Evolutionary conservation across 2,888 invertebrate species (phyloP).

Genomic region (Ryuthela nishihirai): DNA sequence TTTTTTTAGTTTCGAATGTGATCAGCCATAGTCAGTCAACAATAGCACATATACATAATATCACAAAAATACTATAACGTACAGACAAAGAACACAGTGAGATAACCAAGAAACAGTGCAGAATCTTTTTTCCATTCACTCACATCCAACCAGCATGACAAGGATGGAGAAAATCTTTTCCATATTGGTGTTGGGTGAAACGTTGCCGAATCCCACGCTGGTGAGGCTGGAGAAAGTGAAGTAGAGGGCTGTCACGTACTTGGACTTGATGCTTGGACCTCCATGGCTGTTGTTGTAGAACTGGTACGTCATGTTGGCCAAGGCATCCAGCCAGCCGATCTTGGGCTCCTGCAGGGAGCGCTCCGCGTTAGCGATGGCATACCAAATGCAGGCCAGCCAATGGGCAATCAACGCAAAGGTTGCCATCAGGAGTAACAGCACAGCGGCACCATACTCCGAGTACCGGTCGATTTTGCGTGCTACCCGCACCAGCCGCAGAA

Average conservation of each 20-base stretch:
- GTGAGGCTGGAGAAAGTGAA: slow-evolving; percentile 97
- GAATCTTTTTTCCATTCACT: too few species aligned
- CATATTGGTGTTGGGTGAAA: slow-evolving; percentile 93
- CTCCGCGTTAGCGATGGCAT: slow-evolving; percentile 94
- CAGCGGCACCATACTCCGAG: slow-evolving; percentile 98
- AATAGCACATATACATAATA: too few species aligned
- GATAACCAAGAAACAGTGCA: background rate
- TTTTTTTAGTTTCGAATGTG: too few species aligned
- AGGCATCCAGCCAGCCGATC: slow-evolving; percentile 93
- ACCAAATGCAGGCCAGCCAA: slow-evolving; percentile 99
- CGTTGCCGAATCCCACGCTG: slow-evolving; percentile 93
- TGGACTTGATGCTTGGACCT: slow-evolving; percentile 65
- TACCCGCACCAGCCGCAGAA: slow-evolving; percentile 90
- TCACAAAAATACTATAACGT: too few species aligned
- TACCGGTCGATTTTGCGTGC: slow-evolving; percentile 97
- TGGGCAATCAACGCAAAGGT: slow-evolving; percentile 97
- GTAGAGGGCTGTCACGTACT: slow-evolving; percentile 95
- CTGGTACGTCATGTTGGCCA: slow-evolving; percentile 88
- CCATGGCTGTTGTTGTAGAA: slow-evolving; percentile 70
- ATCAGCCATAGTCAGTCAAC: too few species aligned
- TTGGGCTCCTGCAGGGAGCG: slow-evolving; percentile 69
- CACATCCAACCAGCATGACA: slow-evolving; percentile 98
- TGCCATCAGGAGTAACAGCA: slow-evolving; percentile 91
- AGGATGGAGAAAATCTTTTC: slow-evolving; percentile 98
- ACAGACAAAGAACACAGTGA: background rate